phyloP scores from a whole-genome alignment of 2,113 vertebrate genomes.

The Nymphicus hollandicus region DNA sequence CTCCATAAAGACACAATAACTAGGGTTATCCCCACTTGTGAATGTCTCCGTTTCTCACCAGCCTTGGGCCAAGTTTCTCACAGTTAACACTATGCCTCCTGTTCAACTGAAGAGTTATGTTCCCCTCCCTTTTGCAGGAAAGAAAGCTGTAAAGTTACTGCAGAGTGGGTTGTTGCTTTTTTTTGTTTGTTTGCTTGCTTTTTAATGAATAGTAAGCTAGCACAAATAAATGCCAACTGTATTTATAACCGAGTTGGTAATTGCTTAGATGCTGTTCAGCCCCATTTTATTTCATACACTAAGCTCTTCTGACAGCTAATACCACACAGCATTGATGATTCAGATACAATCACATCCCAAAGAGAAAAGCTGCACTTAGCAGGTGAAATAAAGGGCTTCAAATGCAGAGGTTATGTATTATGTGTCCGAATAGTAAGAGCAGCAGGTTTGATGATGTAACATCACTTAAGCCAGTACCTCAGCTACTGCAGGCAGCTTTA shows the following conservation, averaged over 20 bases:
- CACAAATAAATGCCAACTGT: background rate
- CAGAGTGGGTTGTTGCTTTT: background rate
- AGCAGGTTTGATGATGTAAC: background rate
- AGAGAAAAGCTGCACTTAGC: background rate
- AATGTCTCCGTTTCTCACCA: background rate
- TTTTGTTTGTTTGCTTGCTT: background rate
- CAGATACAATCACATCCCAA: background rate
- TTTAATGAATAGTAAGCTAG: background rate
- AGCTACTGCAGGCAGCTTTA: background rate
- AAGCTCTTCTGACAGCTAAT: background rate
- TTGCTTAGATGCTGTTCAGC: background rate
- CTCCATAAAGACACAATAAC: background rate
- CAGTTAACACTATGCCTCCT: background rate
- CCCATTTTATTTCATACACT: background rate
- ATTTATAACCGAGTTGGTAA: background rate
- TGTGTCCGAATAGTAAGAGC: background rate
- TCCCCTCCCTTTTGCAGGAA: background rate
- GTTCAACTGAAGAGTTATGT: background rate
- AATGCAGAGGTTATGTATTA: background rate
- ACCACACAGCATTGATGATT: background rate
- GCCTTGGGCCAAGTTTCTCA: background rate
- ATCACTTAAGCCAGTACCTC: background rate
- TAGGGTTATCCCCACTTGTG: background rate
- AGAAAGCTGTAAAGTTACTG: background rate
- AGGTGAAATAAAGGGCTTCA: background rate